A percentile compares a stretch with the other conserved stretches of the same genome.
These are phyloP conservation scores for Lepilemur septentrionalis DNA, from an alignment of 2,797 vertebrate species.

Conservation along the genomic window DNA sequence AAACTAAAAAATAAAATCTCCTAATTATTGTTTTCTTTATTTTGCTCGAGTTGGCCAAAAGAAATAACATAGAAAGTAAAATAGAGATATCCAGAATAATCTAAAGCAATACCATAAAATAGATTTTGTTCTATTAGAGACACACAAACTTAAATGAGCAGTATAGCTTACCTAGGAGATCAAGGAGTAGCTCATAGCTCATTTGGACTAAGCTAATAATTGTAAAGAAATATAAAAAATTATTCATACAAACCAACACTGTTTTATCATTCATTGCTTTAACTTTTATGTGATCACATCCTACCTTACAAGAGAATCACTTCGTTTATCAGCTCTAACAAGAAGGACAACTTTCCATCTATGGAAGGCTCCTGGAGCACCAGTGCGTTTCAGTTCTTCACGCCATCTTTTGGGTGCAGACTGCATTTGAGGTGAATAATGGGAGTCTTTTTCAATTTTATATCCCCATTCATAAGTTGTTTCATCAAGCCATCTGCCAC, in stretches of 20 bases:
- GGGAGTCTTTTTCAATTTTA: conserved; percentile 86
- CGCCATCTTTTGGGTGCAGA: conserved; percentile 90
- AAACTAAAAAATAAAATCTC: conserved; percentile 4
- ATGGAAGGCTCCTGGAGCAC: conserved; percentile 93
- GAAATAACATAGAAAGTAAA: conserved; percentile 35
- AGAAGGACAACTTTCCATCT: conserved; percentile 94
- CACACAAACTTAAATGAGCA: not conserved
- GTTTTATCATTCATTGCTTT: conserved; percentile 45
- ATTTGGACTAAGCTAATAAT: conserved; percentile 38
- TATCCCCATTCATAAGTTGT: conserved; percentile 92
- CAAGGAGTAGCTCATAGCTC: not conserved
- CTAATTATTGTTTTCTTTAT: not conserved
- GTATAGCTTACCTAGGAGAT: not conserved
- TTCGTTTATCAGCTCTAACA: conserved; percentile 84
- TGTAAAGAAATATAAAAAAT: conserved; percentile 33
- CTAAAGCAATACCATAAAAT: conserved; percentile 5
- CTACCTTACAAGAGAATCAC: conserved; percentile 92
- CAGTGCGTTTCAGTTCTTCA: conserved; percentile 84
- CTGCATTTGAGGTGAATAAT: conserved; percentile 88
- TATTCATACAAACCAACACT: not conserved
- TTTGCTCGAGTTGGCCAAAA: conserved; percentile 35
- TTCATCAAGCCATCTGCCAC: conserved; percentile 94
- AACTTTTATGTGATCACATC: conserved; percentile 59
- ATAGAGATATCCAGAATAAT: not conserved
- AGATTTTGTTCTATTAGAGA: not conserved